Evolutionary conservation across 2,888 invertebrate species (phyloP).

Genomic region (Clitarchus hookeri): DNA sequence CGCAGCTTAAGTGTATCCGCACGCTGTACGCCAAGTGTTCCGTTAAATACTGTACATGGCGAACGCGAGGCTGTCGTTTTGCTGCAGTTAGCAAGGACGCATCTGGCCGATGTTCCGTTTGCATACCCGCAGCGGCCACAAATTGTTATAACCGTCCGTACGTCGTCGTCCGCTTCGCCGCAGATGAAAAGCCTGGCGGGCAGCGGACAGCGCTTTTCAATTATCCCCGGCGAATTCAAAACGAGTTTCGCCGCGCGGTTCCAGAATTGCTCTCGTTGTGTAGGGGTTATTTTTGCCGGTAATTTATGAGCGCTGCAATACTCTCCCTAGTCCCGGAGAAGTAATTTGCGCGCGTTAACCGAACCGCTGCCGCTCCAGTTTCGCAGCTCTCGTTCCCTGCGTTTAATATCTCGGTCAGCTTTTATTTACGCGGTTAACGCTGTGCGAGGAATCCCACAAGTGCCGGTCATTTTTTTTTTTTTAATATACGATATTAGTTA

Average conservation of each 20-base stretch:
- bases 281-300: neutral
- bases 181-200: neutral
- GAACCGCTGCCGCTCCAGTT: neutral
- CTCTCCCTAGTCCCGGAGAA: neutral
- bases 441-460: neutral
- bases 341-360: neutral
- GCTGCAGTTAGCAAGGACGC: neutral
- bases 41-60: no score
- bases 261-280: neutral
- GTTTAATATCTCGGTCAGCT: slow-evolving; percentile 4
- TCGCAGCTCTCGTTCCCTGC: neutral
- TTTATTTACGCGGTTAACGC: slow-evolving; percentile 8
- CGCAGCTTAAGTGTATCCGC: no score
- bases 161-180: neutral
- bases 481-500: neutral
- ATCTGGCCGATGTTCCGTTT: neutral
- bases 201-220: neutral
- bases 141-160: neutral
- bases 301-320: slow-evolving; percentile 5
- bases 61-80: no score
- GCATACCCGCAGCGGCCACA: neutral
- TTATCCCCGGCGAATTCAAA: neutral
- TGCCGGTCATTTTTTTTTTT: neutral
- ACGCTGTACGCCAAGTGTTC: no score
- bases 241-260: neutral